Evolutionary conservation across 2,113 vertebrate species (phyloP).

Genomic region (Plestiodon gilberti): DNA sequence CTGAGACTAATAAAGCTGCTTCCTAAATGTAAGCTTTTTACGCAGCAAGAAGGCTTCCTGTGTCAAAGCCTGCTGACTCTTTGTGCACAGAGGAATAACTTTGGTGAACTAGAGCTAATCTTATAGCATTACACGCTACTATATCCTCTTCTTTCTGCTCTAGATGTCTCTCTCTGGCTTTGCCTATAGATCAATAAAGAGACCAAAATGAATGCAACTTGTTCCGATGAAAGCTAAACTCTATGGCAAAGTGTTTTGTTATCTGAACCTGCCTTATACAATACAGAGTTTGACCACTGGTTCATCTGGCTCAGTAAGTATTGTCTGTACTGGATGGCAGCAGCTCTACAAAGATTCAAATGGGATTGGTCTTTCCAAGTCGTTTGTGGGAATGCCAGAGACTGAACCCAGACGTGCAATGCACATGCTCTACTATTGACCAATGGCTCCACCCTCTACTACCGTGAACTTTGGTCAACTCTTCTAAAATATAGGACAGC

Average conservation of each 20-base stretch:
- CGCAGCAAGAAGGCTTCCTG: not conserved
- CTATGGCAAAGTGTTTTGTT: not conserved
- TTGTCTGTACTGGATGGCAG: no score
- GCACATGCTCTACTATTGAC: no score
- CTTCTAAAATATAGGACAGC: not conserved
- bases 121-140: not conserved
- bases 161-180: not conserved
- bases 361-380: no score
- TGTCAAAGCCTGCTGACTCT: not conserved
- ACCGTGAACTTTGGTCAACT: not conserved
- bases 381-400: no score
- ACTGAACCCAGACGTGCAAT: no score
- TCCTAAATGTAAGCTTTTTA: not conserved
- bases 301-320: no score
- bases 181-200: not conserved
- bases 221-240: not conserved
- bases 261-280: no score
- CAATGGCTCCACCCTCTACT: no score
- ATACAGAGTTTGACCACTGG: no score
- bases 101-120: not conserved
- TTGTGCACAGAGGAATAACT: not conserved
- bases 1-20: constrained; percentile 7
- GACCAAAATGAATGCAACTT: not conserved
- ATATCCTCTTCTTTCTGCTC: not conserved
- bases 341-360: no score